Evolutionary conservation across 2,888 invertebrate genomes (phyloP), one percentile per base, ranked within the genome.

Genomic region (Polydrusus tereticollis): DNA sequence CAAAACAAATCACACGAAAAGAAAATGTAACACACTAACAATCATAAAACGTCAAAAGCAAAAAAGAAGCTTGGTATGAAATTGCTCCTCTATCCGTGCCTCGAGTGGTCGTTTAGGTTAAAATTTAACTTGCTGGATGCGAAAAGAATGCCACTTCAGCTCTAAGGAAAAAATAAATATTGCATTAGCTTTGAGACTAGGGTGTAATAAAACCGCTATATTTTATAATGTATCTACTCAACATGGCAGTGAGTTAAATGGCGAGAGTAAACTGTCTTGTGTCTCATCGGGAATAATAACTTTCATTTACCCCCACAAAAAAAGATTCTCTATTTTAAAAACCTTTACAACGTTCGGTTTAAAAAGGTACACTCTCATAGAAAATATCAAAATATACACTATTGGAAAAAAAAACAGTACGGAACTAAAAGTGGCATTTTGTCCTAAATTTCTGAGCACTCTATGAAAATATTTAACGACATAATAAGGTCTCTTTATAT

Each of bases 51-150:
- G 57, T 69, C 69, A 69, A 62, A 55, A 58, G 64, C 57, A 57
- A 69, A 69, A 63, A 69, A 64, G 43, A 45, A 21, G 50, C 43
- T 29, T 33, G 38, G 62, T 55, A 69, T 50, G 55, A 63, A 64
- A 64, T 63, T 69, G 63, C 57, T 58, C 63, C 69, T 63, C 58
- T 43, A 57, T 57, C 45, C 64, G 52, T 21, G 36, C 36, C 50
- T 70, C 59, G 65, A 70, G 70, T 70, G 70, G 58, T 70, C 70
- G 70, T 70, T 70, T 70, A 50, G 70, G 70, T 70, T 70, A 64
- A 70, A 70, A 59, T 70, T 70, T 70, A 65, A 70, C 70, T 58
- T 65, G 64, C 59, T 26, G 65, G 59, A 59, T 57, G 65, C 36
- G 70, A 43, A 57, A 70, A 70, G 70, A 70, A 70, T 65, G 59